These are phyloP conservation scores for Dugesia japonica DNA, from an alignment of 2,888 invertebrate genomes.

Conservation along the genomic window DNA sequence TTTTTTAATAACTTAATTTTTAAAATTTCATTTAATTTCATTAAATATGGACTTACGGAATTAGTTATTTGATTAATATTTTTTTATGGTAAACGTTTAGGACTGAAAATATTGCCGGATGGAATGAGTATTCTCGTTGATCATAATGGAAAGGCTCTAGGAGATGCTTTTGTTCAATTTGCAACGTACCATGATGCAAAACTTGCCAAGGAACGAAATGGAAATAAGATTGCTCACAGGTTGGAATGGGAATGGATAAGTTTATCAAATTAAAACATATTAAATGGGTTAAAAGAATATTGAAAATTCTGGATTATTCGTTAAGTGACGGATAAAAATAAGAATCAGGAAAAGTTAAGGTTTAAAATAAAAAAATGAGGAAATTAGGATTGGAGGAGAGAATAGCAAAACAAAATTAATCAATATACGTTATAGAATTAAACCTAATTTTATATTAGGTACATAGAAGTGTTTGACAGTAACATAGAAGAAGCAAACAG, in stretches of 20 bases:
- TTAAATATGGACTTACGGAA: too few relatives aligned
- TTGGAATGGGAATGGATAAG: not conserved
- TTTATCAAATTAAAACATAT: not conserved
- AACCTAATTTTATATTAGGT: not conserved
- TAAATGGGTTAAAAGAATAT: not conserved
- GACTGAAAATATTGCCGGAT: constrained; percentile 10
- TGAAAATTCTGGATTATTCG: not conserved
- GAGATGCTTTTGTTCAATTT: constrained; percentile 11
- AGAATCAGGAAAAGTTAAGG: not conserved
- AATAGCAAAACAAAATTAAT: not conserved
- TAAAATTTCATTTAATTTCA: too few relatives aligned
- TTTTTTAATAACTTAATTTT: too few relatives aligned
- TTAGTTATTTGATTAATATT: not conserved
- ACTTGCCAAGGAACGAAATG: constrained; percentile 20
- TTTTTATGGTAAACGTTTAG: constrained; percentile 10
- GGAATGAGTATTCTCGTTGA: constrained; percentile 20
- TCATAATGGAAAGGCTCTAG: constrained; percentile 8
- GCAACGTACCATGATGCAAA: constrained; percentile 3
- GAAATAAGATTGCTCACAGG: constrained; percentile 11
- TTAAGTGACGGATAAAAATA: not conserved
- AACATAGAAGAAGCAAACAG: not conserved
- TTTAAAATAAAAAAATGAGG: not conserved
- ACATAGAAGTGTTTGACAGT: constrained; percentile 2
- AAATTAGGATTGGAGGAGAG: not conserved
- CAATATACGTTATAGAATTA: not conserved